Evolutionary conservation across 2,797 vertebrate species (phyloP).

Genomic region (Euthynnus affinis): DNA sequence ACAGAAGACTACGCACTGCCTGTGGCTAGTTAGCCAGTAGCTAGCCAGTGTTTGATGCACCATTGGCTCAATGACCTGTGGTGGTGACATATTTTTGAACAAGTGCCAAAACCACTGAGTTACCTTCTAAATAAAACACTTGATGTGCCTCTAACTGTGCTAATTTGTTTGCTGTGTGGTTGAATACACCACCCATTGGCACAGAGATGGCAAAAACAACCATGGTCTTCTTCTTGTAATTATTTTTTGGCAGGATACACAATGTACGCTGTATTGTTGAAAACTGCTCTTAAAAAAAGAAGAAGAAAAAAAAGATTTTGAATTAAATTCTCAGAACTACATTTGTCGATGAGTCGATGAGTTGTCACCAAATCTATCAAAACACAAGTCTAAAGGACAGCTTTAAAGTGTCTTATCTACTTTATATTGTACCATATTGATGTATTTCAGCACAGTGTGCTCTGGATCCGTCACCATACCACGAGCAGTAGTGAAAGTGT

Average conservation of each 20-base stretch:
- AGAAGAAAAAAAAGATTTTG: not conserved
- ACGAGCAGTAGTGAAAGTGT: slow-evolving; percentile 27
- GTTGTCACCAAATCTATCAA: slow-evolving; percentile 9
- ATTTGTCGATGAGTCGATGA: not conserved
- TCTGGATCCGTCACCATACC: slow-evolving; percentile 18
- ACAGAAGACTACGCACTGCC: slow-evolving; percentile 30
- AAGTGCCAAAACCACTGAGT: slow-evolving; percentile 1
- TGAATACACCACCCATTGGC: not conserved
- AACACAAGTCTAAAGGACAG: not conserved
- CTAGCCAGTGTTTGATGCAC: slow-evolving; percentile 16
- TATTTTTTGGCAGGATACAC: not conserved
- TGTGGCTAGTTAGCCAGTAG: slow-evolving; percentile 32
- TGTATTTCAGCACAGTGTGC: slow-evolving; percentile 29
- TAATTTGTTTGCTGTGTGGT: not conserved
- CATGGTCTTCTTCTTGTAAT: not conserved
- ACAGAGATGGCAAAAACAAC: not conserved
- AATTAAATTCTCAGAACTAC: not conserved
- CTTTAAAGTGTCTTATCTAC: not conserved
- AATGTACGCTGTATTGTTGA: not conserved
- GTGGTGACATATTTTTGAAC: slow-evolving; percentile 14
- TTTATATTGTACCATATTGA: not conserved
- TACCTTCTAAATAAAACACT: not conserved
- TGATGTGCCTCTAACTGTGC: not conserved
- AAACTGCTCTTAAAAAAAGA: not conserved
- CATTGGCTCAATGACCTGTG: slow-evolving; percentile 11